These are phyloP conservation scores for Sebastes diploproa DNA, from an alignment of 2,797 vertebrate genomes.

Conservation along the genomic window DNA sequence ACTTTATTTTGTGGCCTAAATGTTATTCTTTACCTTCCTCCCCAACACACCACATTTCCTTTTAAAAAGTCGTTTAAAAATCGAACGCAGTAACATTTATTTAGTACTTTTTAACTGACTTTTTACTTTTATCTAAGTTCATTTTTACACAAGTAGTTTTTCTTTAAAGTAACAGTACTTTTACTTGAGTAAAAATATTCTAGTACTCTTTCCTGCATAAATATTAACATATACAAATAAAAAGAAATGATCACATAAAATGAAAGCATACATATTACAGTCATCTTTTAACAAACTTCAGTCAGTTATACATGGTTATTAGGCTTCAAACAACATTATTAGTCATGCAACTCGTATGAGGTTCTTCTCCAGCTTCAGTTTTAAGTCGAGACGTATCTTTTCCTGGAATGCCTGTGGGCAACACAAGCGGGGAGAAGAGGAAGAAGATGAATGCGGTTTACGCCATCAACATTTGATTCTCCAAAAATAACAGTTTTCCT, in stretches of 20 bases:
- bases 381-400: constrained; percentile 55
- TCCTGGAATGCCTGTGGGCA: constrained; percentile 52
- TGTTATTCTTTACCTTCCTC: background rate
- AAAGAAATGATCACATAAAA: background rate
- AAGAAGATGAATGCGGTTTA: constrained; percentile 34
- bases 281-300: constrained; percentile 3
- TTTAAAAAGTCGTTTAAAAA: background rate
- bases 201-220: background rate
- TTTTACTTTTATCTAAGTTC: too few species aligned
- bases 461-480: constrained; percentile 28
- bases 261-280: background rate
- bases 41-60: background rate
- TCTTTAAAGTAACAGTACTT: too few species aligned
- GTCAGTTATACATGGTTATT: constrained; percentile 12
- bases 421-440: constrained; percentile 45
- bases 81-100: background rate
- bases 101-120: too few species aligned
- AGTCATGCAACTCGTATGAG: constrained; percentile 31
- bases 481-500: constrained; percentile 38
- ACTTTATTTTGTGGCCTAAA: background rate
- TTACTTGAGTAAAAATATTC: too few species aligned
- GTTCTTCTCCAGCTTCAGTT: constrained; percentile 35
- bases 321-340: constrained; percentile 37
- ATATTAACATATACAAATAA: background rate
- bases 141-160: too few species aligned